Percentiles rank a stretch among this genome's conserved stretches.
Evolutionary conservation across 1,140 invertebrate species (phyloP).

Genomic region (Pogonus chalceus): DNA sequence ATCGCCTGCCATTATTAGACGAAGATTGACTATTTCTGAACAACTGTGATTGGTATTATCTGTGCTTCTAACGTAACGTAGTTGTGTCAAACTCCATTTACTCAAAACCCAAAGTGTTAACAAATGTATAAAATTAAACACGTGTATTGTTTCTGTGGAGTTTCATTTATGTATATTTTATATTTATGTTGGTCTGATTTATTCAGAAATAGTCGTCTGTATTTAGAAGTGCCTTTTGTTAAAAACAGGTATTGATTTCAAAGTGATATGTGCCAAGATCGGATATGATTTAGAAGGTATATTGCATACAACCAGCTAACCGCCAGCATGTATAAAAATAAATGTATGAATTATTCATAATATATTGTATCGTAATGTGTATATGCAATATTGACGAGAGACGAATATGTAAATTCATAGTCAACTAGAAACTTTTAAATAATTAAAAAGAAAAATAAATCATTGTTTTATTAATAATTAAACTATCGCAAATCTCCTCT

Average conservation of each 20-base stretch:
- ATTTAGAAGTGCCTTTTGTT: constrained; percentile 6
- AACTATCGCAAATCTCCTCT: too few species aligned
- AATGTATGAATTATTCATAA: constrained; percentile 3
- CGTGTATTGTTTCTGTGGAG: background rate
- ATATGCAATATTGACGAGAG: constrained; percentile 1
- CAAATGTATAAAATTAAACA: background rate
- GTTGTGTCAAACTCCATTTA: too few species aligned
- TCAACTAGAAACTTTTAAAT: too few species aligned
- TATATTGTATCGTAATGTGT: constrained; percentile 6
- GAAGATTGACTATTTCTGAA: background rate
- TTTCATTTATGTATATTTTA: background rate
- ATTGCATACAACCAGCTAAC: constrained; percentile 3
- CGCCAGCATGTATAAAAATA: constrained; percentile 5
- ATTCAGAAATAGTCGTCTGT: background rate
- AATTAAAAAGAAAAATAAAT: too few species aligned
- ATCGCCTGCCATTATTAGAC: constrained; percentile 5
- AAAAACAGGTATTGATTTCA: constrained; percentile 5
- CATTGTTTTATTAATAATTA: too few species aligned
- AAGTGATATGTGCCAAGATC: constrained; percentile 5
- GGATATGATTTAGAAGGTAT: constrained; percentile 3
- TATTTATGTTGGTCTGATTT: background rate
- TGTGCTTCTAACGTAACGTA: background rate
- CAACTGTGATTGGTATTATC: background rate
- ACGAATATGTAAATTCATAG: background rate
- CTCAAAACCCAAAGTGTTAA: background rate